phyloP scores from a whole-genome alignment of 1,140 invertebrate genomes.

The Pemphigus obesinymphae region DNA sequence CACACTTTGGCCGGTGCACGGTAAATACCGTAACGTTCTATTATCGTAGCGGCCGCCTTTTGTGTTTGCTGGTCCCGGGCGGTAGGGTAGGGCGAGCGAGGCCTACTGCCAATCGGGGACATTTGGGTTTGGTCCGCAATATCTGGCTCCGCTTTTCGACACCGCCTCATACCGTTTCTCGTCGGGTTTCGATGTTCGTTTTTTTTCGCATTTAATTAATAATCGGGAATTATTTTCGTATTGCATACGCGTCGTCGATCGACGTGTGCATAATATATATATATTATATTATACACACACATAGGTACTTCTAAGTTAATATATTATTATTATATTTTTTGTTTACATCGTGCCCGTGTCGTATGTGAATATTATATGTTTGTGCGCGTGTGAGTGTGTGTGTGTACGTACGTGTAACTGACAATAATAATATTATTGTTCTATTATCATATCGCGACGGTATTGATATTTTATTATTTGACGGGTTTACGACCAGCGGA shows the following conservation, averaged over 20 bases:
- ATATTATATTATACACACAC: too few species aligned
- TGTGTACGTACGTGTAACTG: too few species aligned
- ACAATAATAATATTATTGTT: too few species aligned
- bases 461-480: too few species aligned
- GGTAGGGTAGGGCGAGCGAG: constrained; percentile 40
- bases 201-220: neutral
- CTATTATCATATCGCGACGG: too few species aligned
- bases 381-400: too few species aligned
- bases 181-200: neutral
- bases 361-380: neutral
- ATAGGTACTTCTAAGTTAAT: too few species aligned
- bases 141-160: constrained; percentile 41
- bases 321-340: too few species aligned
- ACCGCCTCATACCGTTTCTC: constrained; percentile 29
- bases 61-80: constrained; percentile 9
- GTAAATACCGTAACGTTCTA: constrained; percentile 29
- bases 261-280: neutral
- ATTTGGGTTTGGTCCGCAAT: constrained; percentile 39
- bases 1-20: neutral
- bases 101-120: constrained; percentile 39
- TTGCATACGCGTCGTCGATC: neutral
- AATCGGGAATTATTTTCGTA: neutral
- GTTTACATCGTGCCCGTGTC: neutral
- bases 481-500: too few species aligned
- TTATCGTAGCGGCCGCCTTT: constrained; percentile 39